Conservation (phyloP, 2,113 vertebrate genomes). For the Excalfactoria chinensis region DNA sequence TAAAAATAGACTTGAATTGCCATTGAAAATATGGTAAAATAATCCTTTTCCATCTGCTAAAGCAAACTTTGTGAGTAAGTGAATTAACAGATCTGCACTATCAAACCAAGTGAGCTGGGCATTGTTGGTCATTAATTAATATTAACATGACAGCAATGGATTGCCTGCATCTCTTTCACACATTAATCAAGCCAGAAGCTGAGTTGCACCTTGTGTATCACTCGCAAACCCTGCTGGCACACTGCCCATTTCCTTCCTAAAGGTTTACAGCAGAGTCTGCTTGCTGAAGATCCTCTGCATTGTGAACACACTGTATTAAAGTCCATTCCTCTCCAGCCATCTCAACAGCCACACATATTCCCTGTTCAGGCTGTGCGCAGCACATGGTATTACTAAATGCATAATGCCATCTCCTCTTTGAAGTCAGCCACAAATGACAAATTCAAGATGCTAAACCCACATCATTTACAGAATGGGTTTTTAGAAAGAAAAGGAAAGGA, state of each 20-base stretch:
- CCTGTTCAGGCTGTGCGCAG: accelerated
- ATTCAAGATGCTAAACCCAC: background rate
- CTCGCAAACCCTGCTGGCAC: slow-evolving; percentile 27
- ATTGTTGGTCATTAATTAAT: slow-evolving; percentile 67
- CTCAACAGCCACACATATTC: background rate
- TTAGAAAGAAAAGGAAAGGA: background rate
- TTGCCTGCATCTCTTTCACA: slow-evolving; percentile 41
- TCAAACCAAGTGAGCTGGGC: slow-evolving; percentile 9
- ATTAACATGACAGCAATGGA: slow-evolving; percentile 11
- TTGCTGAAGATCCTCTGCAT: background rate
- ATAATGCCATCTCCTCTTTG: background rate
- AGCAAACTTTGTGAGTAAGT: slow-evolving; percentile 64
- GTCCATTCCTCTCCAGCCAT: background rate
- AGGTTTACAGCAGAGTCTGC: background rate
- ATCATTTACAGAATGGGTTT: background rate
- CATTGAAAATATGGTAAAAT: slow-evolving; percentile 77
- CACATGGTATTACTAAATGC: accelerated
- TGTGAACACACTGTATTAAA: background rate
- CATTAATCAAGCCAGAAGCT: slow-evolving; percentile 52
- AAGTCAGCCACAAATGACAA: background rate
- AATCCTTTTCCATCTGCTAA: slow-evolving; percentile 79
- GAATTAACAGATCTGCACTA: slow-evolving; percentile 68
- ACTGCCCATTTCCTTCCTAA: background rate
- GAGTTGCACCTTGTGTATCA: background rate
- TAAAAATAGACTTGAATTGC: slow-evolving; percentile 79